Conservation (phyloP, 2,888 invertebrate genomes). For the Incurvaria masculella region DNA sequence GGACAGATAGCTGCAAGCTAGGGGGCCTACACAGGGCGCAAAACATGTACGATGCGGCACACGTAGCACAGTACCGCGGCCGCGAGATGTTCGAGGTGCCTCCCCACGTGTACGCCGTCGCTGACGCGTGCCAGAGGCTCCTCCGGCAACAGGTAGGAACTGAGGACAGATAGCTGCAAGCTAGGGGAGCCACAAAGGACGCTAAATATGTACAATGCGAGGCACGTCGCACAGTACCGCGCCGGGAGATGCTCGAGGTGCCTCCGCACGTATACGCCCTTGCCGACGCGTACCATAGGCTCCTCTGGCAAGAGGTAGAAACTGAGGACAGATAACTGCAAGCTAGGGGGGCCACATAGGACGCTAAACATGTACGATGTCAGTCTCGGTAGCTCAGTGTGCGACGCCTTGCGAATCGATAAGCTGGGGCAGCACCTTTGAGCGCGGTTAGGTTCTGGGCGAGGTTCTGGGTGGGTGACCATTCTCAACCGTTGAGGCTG, state of each 20-base stretch:
- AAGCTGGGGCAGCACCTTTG: no score
- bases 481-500: no score
- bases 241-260: conserved; percentile 94
- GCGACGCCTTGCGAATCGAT: no score
- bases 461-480: no score
- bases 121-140: conserved; percentile 92
- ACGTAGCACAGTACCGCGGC: conserved; percentile 84
- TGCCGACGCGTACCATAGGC: conserved; percentile 93
- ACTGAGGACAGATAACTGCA: conserved; percentile 98
- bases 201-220: conserved; percentile 87
- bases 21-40: conserved; percentile 92
- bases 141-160: conserved; percentile 81
- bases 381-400: no score
- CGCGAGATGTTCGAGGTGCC: conserved; percentile 95
- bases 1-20: no score
- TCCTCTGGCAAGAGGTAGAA: conserved; percentile 81
- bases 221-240: conserved; percentile 81
- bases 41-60: conserved; percentile 86
- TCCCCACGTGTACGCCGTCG: conserved; percentile 97
- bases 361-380: conserved; percentile 89
- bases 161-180: conserved; percentile 99
- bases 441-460: no score
- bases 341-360: conserved; percentile 95
- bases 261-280: conserved; percentile 98
- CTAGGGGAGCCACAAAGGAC: conserved; percentile 94